Evolutionary conservation across 2,797 vertebrate genomes (phyloP).

Genomic region (Otus scops): DNA sequence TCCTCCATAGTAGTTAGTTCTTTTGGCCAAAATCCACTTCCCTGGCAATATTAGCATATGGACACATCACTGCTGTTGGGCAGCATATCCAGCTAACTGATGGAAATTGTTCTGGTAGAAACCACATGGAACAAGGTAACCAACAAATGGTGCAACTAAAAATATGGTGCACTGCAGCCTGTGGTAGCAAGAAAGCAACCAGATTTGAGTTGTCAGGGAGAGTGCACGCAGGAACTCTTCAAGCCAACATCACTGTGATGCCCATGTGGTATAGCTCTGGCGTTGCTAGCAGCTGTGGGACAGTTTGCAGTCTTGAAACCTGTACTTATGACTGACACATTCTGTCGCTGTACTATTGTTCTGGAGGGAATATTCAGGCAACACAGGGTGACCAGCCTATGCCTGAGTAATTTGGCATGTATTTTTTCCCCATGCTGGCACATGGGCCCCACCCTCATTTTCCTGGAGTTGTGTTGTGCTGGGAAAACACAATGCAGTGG

Average conservation of each 20-base stretch:
- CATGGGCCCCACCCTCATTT: not conserved
- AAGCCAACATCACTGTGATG: not conserved
- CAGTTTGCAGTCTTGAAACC: not conserved
- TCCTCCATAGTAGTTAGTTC: not conserved
- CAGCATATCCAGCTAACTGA: not conserved
- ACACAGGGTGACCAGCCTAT: not conserved
- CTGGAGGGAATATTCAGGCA: not conserved
- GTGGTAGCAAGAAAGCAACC: not conserved
- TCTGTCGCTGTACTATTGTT: not conserved
- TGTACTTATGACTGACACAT: not conserved
- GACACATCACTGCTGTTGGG: not conserved
- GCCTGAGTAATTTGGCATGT: not conserved
- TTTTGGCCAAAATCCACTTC: not conserved
- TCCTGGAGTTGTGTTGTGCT: not conserved
- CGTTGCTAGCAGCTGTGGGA: not conserved
- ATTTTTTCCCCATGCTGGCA: not conserved
- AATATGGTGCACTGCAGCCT: not conserved
- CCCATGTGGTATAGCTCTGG: not conserved
- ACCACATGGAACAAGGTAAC: not conserved
- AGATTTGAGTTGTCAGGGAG: not conserved
- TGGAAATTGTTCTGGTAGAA: not conserved
- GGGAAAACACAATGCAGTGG: not conserved
- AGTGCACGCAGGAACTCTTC: not conserved
- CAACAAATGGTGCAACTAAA: not conserved
- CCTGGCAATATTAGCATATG: not conserved